Evolutionary conservation across 2,113 vertebrate genomes (phyloP).

Genomic region (Trematocara macrostoma): DNA sequence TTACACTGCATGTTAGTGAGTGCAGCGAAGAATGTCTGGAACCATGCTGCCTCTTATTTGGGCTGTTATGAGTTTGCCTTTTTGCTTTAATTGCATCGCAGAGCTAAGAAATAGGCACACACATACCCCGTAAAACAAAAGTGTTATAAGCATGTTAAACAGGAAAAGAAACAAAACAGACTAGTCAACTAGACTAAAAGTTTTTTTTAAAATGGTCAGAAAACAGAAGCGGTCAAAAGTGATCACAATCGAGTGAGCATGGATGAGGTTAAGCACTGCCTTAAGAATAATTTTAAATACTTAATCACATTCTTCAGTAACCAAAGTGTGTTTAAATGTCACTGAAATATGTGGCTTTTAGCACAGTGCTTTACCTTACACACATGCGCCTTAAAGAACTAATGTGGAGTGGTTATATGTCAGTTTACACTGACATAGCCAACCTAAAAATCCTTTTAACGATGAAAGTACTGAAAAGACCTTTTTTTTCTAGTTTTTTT

Average conservation of each 20-base stretch:
- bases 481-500: background rate
- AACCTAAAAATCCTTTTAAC: background rate
- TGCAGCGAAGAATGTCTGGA: background rate
- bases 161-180: background rate
- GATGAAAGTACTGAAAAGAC: background rate
- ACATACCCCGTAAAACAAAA: background rate
- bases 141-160: background rate
- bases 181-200: background rate
- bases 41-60: background rate
- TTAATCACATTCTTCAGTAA: background rate
- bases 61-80: background rate
- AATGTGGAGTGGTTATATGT: background rate
- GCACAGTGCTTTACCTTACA: background rate
- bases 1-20: background rate
- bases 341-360: background rate
- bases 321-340: background rate
- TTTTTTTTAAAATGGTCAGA: background rate
- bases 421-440: background rate
- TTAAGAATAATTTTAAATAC: background rate
- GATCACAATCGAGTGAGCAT: background rate
- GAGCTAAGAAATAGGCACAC: background rate
- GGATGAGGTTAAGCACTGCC: background rate
- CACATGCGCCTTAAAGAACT: background rate
- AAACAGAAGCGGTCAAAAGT: background rate
- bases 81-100: background rate